phyloP scores from a whole-genome alignment of 2,113 vertebrate species.

The Collichthys lucidus region DNA sequence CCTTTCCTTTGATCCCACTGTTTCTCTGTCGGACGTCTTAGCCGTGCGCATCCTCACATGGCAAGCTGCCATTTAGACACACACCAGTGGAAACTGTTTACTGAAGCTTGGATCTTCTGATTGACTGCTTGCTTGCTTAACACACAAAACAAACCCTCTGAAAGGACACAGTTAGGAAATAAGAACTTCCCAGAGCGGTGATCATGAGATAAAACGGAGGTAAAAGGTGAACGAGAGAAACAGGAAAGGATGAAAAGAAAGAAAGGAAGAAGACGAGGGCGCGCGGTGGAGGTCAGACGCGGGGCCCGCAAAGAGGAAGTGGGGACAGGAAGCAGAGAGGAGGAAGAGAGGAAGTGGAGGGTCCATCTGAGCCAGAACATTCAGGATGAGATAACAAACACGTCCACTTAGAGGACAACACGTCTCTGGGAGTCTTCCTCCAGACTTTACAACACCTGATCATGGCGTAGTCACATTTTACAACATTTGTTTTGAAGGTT shows the following conservation, averaged over 20 bases:
- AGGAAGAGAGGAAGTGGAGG: constrained; percentile 62
- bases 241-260: constrained; percentile 43
- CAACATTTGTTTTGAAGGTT: too few species aligned
- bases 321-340: constrained; percentile 64
- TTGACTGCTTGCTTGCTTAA: neutral
- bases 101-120: neutral
- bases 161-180: neutral
- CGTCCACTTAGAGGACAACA: constrained; percentile 15
- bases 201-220: neutral
- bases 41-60: too few species aligned
- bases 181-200: neutral
- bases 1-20: neutral
- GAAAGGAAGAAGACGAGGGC: constrained; percentile 31
- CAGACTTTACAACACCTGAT: too few species aligned
- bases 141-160: neutral
- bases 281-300: constrained; percentile 29
- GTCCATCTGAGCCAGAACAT: constrained; percentile 23
- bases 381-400: constrained; percentile 73
- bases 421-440: constrained; percentile 38
- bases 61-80: too few species aligned
- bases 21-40: too few species aligned
- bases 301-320: constrained; percentile 59
- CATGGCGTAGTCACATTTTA: too few species aligned
- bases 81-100: neutral
- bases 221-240: neutral